Evolutionary conservation across 2,888 invertebrate species (phyloP).

Genomic region (Diadegma fenestrale): DNA sequence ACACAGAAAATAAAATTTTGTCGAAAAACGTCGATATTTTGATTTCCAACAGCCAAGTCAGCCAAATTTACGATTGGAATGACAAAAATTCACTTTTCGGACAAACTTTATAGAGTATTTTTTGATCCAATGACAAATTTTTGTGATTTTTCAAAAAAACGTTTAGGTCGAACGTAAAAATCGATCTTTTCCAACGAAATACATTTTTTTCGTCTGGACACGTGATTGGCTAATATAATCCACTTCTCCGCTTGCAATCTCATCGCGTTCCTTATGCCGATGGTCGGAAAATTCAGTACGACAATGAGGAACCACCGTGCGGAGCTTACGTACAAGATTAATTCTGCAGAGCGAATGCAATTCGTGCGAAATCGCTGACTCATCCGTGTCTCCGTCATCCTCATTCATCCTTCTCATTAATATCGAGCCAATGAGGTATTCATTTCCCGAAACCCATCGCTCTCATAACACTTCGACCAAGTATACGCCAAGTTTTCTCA

Average conservation of each 20-base stretch:
- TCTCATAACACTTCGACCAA: not conserved
- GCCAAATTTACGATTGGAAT: no score
- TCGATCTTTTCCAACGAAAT: no score
- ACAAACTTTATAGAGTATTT: no score
- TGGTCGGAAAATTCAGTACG: not conserved
- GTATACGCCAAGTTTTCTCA: not conserved
- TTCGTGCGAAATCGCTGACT: slow-evolving; percentile 33
- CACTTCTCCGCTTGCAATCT: not conserved
- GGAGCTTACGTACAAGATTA: not conserved
- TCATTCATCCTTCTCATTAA: slow-evolving; percentile 35
- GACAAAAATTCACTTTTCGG: no score
- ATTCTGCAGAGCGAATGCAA: not conserved
- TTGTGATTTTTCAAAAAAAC: no score
- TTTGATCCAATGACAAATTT: no score
- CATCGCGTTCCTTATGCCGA: not conserved
- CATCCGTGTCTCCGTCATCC: slow-evolving; percentile 6
- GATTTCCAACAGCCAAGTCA: no score
- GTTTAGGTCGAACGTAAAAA: no score
- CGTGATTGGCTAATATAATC: not conserved
- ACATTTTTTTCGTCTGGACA: no score
- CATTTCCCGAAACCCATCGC: slow-evolving; percentile 16
- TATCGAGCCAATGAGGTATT: slow-evolving; percentile 26
- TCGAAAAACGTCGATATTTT: no score
- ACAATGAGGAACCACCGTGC: not conserved
- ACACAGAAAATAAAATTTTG: no score